Evolutionary conservation across 2,113 vertebrate genomes (phyloP), one percentile per base, ranked within the genome.

Genomic region (Percina caprodes): DNA sequence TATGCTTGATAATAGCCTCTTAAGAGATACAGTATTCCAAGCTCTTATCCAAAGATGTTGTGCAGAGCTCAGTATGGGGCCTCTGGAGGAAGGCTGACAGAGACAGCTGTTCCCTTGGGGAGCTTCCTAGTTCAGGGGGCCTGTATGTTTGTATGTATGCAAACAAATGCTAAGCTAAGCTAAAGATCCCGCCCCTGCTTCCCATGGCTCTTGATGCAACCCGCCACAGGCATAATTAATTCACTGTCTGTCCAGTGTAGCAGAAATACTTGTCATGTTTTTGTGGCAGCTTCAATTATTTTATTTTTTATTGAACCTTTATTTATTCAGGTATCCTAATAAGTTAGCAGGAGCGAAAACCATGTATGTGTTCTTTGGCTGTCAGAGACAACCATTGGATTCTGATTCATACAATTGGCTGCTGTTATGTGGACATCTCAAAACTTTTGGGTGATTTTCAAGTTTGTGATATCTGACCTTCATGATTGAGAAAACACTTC

Each of bases 231-330:
- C 12, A 66, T 86, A 87, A 93, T 91, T 71, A 84, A 90, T 92
- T 89, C 83, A 79, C 33, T 63, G 42, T 65, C 62, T 84, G 77
- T 74, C 45, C 70, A 63, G 70, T 14, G 49, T 61, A 77, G 80
- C 61, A 86, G 35, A 86, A 81, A 86, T 48, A 82, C 86, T 33
- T 35, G 93, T 88, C 94, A 94, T 92, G 80, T 95, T 95, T 94
- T 95, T 89, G 78, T 95, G 94, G 91, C 93, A 95, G 93, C 80
- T 93, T 82, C 3, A 30, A 30, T 30, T 30, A 30, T 30, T 30
- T 30, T 30, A 4, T 3, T 30, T 30, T 30, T 30, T 30, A 30
- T 30, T 30, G 30, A 30, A 30, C 30, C 30, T 3, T 30, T 4
- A 30, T 30, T 30, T 30, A 30, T 30, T 30, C 30, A 30, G 30